A percentile compares a stretch with the other conserved stretches of the same genome.
phyloP scores from a whole-genome alignment of 2,888 invertebrate species.

The Lithophane leautieri region DNA sequence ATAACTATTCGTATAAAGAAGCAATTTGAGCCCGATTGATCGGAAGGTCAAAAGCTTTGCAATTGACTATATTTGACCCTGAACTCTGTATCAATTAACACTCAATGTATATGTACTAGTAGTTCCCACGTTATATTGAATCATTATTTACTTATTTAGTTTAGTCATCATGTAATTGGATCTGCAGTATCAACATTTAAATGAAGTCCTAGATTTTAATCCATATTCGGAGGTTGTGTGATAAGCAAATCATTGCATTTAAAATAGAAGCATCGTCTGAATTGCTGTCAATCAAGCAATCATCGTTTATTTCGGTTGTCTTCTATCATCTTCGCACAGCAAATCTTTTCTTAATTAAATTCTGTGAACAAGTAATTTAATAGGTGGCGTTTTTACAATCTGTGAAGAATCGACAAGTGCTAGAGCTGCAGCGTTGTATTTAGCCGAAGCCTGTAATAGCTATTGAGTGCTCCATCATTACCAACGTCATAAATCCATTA shows the following conservation, averaged over 20 bases:
- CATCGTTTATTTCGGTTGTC: neutral
- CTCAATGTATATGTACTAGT: conserved; percentile 26
- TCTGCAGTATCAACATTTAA: neutral
- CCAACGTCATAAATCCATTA: conserved; percentile 35
- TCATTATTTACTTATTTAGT: conserved; percentile 48
- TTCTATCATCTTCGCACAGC: neutral
- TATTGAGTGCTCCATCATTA: conserved; percentile 40
- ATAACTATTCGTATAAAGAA: conserved; percentile 28
- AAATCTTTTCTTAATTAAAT: neutral
- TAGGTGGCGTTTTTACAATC: conserved; percentile 15
- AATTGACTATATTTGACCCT: conserved; percentile 57
- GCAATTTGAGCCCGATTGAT: conserved; percentile 36
- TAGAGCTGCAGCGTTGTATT: neutral
- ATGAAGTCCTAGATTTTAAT: conserved; percentile 7
- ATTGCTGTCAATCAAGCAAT: neutral
- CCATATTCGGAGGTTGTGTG: neutral
- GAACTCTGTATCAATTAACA: conserved; percentile 56
- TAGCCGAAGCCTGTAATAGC: conserved; percentile 6
- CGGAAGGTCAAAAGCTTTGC: conserved; percentile 52
- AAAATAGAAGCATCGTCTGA: neutral
- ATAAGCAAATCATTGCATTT: neutral
- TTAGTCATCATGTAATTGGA: conserved; percentile 49
- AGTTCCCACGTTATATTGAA: conserved; percentile 64
- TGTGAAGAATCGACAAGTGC: conserved; percentile 1
- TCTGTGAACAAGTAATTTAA: conserved; percentile 9